phyloP scores from a whole-genome alignment of 2,888 invertebrate species.

The Gonocerus acuteangulatus region DNA sequence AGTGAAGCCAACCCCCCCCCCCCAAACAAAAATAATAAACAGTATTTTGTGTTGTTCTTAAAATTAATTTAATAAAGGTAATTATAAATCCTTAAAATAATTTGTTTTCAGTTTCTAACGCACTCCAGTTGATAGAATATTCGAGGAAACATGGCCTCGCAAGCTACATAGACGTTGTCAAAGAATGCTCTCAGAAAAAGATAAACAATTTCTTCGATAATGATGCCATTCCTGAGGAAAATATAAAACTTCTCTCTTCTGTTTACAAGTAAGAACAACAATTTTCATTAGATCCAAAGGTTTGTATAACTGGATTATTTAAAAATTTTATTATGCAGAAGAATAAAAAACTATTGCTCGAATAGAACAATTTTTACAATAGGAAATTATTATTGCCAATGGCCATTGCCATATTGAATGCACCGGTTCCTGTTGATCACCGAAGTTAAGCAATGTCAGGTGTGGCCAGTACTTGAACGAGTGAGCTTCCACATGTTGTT shows the following conservation, averaged over 20 bases:
- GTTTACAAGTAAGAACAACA: constrained; percentile 30
- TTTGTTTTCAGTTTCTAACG: constrained; percentile 27
- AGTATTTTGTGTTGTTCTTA: not conserved
- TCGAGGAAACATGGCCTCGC: constrained; percentile 22
- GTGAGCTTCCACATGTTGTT: too few relatives aligned
- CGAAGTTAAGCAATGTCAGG: too few relatives aligned
- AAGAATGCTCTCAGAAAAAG: constrained; percentile 23
- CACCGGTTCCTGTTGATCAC: too few relatives aligned
- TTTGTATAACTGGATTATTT: not conserved
- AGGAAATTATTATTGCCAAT: too few relatives aligned
- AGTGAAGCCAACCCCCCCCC: too few relatives aligned
- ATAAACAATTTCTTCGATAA: constrained; percentile 23
- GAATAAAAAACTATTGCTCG: too few relatives aligned
- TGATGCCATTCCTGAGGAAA: constrained; percentile 23
- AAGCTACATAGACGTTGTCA: constrained; percentile 22
- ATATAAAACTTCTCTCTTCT: constrained; percentile 26
- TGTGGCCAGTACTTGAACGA: too few relatives aligned
- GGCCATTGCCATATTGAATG: too few relatives aligned
- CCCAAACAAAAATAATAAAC: not conserved
- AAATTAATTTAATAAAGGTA: not conserved
- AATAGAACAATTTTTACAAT: too few relatives aligned
- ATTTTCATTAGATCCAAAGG: too few relatives aligned
- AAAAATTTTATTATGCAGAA: too few relatives aligned
- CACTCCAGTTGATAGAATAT: constrained; percentile 25
- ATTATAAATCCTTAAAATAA: not conserved